Evolutionary conservation across 2,888 invertebrate species (phyloP).

Genomic region (Yponomeuta cagnagella): DNA sequence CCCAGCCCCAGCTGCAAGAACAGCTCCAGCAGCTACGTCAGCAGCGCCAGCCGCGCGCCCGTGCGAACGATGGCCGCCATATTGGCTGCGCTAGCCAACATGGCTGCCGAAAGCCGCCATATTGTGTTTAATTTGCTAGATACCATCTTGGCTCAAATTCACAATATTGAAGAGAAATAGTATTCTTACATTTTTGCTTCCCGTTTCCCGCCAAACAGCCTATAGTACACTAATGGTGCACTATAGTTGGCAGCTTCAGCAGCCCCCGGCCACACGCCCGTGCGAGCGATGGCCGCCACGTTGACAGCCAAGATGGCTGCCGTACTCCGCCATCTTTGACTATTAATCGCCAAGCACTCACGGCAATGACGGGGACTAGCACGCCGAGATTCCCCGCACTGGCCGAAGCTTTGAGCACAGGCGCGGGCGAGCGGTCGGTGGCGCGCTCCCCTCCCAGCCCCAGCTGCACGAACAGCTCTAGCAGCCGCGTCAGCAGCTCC

Average conservation of each 20-base stretch:
- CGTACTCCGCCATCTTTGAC: not conserved
- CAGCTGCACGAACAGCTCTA: slow-evolving; percentile 98
- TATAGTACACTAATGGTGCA: too few relatives aligned
- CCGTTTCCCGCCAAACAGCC: too few relatives aligned
- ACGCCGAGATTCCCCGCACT: slow-evolving; percentile 98
- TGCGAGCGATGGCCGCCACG: too few relatives aligned
- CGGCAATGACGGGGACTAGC: slow-evolving; percentile 97
- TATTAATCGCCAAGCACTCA: slow-evolving; percentile 34
- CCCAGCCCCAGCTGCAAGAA: slow-evolving; percentile 99
- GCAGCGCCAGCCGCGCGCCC: slow-evolving; percentile 19
- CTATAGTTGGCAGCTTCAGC: too few relatives aligned
- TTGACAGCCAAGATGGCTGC: too few relatives aligned
- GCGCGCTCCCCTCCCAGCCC: slow-evolving; percentile 97
- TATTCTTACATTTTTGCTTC: too few relatives aligned
- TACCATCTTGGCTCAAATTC: too few relatives aligned
- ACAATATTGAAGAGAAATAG: too few relatives aligned
- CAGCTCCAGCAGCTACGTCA: slow-evolving; percentile 76
- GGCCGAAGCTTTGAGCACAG: slow-evolving; percentile 88
- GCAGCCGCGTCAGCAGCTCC: slow-evolving; percentile 89
- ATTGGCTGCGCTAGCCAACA: not conserved
- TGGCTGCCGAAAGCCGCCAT: too few relatives aligned
- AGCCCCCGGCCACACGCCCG: too few relatives aligned
- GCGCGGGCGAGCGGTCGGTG: slow-evolving; percentile 89
- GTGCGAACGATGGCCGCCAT: not conserved
- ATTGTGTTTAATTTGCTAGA: too few relatives aligned